Conservation (phyloP, 2,888 invertebrate species). For the Harpagoxenus sublaevis region DNA sequence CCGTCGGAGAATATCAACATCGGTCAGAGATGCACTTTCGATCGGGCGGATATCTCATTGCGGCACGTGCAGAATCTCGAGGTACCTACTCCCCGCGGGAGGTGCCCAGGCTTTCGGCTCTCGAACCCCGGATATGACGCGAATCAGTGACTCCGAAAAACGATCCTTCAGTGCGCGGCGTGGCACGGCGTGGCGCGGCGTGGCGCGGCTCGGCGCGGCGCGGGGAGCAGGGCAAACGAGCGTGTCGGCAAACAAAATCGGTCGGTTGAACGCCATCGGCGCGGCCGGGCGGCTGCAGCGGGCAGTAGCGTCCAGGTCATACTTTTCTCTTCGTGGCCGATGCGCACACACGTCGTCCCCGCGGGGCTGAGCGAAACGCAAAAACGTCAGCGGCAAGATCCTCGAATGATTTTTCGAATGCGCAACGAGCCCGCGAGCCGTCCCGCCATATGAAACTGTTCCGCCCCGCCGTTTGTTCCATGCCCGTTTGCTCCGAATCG, state of each 20-base stretch:
- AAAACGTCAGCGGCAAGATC: slow-evolving; percentile 74
- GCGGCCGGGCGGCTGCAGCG: slow-evolving; percentile 33
- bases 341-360: slow-evolving; percentile 57
- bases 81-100: slow-evolving; percentile 66
- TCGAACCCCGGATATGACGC: slow-evolving; percentile 67
- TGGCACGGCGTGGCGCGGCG: slow-evolving; percentile 73
- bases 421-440: slow-evolving; percentile 31
- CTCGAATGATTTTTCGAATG: slow-evolving; percentile 65
- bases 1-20: not conserved
- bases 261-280: slow-evolving; percentile 75
- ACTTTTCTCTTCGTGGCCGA: slow-evolving; percentile 52
- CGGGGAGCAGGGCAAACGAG: slow-evolving; percentile 66
- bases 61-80: slow-evolving; percentile 72
- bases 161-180: slow-evolving; percentile 82
- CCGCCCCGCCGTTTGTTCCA: slow-evolving; percentile 61
- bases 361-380: slow-evolving; percentile 52
- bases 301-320: slow-evolving; percentile 44
- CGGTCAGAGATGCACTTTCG: not conserved
- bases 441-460: not conserved
- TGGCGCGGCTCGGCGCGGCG: slow-evolving; percentile 77
- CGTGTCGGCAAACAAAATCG: slow-evolving; percentile 85
- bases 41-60: slow-evolving; percentile 28
- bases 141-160: slow-evolving; percentile 83
- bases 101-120: slow-evolving; percentile 53
- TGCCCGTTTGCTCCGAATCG: slow-evolving; percentile 32